These are phyloP conservation scores for Drosophila anceps DNA, from an alignment of 2,888 invertebrate species.

Conservation along the genomic window DNA sequence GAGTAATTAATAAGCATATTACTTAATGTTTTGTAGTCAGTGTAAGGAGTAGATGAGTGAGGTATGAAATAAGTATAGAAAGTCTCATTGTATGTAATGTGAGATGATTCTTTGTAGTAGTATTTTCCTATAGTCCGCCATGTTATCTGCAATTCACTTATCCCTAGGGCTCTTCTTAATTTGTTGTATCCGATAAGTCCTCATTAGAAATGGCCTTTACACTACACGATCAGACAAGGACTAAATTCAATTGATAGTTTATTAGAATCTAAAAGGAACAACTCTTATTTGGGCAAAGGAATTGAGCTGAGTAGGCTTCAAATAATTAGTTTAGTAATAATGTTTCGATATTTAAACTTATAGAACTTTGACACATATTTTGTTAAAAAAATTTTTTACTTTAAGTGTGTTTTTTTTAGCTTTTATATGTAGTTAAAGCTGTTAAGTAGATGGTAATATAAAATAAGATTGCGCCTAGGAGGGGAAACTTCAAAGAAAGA, in stretches of 20 bases:
- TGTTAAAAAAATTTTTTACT: neutral
- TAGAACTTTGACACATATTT: constrained; percentile 4
- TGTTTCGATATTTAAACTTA: constrained; percentile 5
- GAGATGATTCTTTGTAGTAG: no score
- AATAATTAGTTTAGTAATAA: neutral
- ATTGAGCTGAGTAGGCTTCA: neutral
- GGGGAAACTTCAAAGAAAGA: no score
- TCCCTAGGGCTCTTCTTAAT: no score
- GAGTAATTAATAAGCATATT: no score
- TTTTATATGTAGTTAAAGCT: constrained; percentile 1
- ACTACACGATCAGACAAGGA: neutral
- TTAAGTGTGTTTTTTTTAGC: neutral
- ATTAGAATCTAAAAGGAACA: neutral
- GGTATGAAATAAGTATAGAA: no score
- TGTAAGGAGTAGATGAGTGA: no score
- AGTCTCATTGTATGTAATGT: neutral
- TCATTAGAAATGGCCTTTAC: neutral
- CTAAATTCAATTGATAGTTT: neutral
- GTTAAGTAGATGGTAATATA: neutral
- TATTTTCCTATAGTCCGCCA: no score
- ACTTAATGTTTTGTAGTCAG: no score
- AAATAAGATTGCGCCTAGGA: neutral
- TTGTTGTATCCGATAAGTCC: neutral
- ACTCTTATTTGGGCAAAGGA: neutral
- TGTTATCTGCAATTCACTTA: no score